phyloP scores from a whole-genome alignment of 2,113 vertebrate species.

The Sporophila hypoxantha region DNA sequence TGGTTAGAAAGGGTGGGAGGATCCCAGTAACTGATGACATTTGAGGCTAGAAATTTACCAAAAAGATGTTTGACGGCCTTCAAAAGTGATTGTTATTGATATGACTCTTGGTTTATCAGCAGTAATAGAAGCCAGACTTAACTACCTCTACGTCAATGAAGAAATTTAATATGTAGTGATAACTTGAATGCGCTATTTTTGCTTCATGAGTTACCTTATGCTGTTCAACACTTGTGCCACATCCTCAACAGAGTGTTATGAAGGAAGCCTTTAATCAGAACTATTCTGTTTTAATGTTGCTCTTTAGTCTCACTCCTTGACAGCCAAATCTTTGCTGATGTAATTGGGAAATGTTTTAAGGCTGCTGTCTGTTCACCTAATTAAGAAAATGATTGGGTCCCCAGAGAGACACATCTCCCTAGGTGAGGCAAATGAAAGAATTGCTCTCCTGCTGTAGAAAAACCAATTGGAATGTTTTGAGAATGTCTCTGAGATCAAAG shows the following conservation, averaged over 20 bases:
- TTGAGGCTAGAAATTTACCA: not conserved
- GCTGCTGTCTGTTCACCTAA: constrained; percentile 12
- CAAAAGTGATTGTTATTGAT: not conserved
- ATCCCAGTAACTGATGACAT: not conserved
- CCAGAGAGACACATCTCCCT: not conserved
- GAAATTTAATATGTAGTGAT: not conserved
- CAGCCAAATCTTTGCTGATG: not conserved
- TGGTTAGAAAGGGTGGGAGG: not conserved
- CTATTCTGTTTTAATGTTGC: constrained; percentile 1
- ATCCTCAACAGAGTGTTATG: not conserved
- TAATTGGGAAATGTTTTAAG: not conserved
- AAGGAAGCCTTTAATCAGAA: not conserved
- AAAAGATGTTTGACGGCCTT: not conserved
- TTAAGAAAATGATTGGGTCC: not conserved
- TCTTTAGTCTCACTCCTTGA: not conserved
- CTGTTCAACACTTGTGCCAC: not conserved
- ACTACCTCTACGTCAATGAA: not conserved
- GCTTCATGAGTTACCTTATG: not conserved
- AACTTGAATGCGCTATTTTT: not conserved
- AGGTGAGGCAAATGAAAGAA: not conserved
- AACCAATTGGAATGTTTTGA: not conserved
- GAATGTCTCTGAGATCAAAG: not conserved
- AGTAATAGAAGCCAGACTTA: not conserved
- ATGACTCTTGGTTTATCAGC: not conserved
- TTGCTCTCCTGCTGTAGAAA: not conserved